phyloP scores from a whole-genome alignment of 2,113 vertebrate species.

The Microcebus griseorufus region DNA sequence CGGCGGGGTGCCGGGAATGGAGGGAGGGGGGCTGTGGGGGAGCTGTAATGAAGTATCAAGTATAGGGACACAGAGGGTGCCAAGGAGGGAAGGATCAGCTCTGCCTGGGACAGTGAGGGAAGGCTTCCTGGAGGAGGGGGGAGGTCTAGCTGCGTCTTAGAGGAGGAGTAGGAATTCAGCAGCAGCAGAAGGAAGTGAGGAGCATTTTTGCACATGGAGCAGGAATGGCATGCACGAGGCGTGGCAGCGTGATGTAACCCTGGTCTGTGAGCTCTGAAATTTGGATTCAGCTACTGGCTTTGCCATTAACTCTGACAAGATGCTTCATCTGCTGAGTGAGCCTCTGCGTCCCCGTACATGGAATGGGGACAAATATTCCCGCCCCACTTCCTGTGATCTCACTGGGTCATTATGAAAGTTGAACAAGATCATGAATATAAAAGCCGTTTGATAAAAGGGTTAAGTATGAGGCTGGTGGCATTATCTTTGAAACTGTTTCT shows the following conservation, averaged over 20 bases:
- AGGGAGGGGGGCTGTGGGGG: background rate
- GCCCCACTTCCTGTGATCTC: background rate
- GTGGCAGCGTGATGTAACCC: background rate
- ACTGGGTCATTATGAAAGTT: background rate
- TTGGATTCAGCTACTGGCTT: background rate
- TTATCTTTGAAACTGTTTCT: conserved; percentile 20
- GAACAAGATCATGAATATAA: background rate
- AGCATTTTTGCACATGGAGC: background rate
- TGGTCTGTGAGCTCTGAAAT: background rate
- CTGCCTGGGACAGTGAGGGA: background rate
- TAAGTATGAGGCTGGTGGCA: background rate
- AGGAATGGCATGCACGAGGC: background rate
- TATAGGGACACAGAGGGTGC: background rate
- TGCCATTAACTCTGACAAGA: background rate
- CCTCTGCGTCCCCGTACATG: background rate
- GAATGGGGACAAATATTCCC: background rate
- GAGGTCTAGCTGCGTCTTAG: background rate
- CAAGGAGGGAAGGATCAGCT: background rate
- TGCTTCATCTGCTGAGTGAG: background rate
- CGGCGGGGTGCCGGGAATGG: background rate
- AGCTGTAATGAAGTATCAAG: background rate
- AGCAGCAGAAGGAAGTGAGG: background rate
- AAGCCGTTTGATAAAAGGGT: background rate
- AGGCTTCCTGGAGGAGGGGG: background rate
- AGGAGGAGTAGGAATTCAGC: background rate